A percentile compares a stretch with the other conserved stretches of the same genome.
These are phyloP conservation scores for Porites divaricata DNA, from an alignment of 92 coral and sea anemone species.

Conservation along the genomic window DNA sequence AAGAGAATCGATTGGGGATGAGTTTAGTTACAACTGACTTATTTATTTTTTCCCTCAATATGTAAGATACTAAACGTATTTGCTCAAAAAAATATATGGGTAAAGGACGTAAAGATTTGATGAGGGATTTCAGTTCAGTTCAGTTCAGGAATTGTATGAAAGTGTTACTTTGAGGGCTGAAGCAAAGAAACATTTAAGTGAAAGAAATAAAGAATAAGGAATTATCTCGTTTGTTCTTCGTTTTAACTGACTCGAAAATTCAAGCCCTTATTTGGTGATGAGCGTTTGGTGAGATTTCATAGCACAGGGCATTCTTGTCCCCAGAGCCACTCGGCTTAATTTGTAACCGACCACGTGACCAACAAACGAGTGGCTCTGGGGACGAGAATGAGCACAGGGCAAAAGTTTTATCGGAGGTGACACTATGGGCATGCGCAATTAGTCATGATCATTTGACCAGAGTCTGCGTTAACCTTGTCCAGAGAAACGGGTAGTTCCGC, in stretches of 20 bases:
- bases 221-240: background rate
- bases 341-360: no score
- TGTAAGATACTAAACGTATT: background rate
- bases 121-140: background rate
- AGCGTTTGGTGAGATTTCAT: no score
- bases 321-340: no score
- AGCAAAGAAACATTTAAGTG: background rate
- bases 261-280: background rate
- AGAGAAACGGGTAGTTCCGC: no score
- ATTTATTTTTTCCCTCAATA: background rate
- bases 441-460: no score
- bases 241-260: background rate
- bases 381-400: no score
- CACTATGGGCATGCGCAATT: no score
- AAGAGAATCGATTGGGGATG: background rate
- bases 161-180: constrained; percentile 3
- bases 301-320: no score
- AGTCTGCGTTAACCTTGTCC: no score
- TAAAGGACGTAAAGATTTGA: background rate
- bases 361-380: no score
- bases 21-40: background rate
- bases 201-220: constrained; percentile 9
- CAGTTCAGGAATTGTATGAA: background rate
- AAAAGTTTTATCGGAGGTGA: no score
- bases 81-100: background rate